Percentiles rank a stretch among this genome's conserved stretches.
These are phyloP conservation scores for Nansenia antarctica DNA, from an alignment of 2,113 vertebrate species.

Conservation along the genomic window DNA sequence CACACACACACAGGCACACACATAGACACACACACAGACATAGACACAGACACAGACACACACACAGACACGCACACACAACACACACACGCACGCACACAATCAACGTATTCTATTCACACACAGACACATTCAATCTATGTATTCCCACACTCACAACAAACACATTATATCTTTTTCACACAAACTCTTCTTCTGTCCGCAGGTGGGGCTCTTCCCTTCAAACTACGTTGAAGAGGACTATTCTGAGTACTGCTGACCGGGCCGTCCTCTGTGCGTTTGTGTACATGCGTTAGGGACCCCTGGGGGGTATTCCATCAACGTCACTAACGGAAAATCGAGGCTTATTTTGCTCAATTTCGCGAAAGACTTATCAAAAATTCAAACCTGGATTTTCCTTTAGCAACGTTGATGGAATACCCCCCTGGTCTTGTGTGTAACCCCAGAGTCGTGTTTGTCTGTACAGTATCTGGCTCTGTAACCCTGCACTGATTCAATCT, in stretches of 20 bases:
- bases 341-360: no score
- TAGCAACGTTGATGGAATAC: not conserved
- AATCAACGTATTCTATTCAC: no score
- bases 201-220: constrained; percentile 89
- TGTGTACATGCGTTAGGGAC: no score
- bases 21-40: not conserved
- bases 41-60: not conserved
- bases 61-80: not conserved
- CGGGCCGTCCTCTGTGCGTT: no score
- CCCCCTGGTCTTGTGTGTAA: not conserved
- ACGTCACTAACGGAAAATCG: no score
- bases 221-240: constrained; percentile 95
- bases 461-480: no score
- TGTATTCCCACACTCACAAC: not conserved
- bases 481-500: not conserved
- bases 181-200: not conserved
- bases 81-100: not conserved
- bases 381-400: no score
- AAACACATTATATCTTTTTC: not conserved
- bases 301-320: no score
- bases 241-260: constrained; percentile 91
- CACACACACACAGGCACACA: not conserved
- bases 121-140: no score
- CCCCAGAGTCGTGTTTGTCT: no score
- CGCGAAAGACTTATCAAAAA: no score